phyloP scores from a whole-genome alignment of 37 sponge, comb jelly and placozoan genomes.

The Halisarca cf. caerulea region DNA sequence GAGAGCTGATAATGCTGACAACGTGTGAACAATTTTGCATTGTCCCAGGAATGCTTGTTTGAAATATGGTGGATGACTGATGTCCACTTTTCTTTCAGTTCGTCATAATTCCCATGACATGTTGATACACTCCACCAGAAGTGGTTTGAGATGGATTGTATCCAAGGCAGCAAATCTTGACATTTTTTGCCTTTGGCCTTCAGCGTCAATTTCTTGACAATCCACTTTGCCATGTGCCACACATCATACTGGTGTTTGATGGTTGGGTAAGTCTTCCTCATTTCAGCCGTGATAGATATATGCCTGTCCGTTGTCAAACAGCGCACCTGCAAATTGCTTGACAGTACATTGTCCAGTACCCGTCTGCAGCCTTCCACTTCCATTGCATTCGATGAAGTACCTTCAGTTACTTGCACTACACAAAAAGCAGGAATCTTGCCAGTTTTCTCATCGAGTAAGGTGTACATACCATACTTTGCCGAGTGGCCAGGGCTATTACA shows the following conservation, averaged over 20 bases:
- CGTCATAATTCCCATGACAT: conserved; percentile 10
- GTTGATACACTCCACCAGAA: background rate
- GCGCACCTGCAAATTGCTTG: background rate
- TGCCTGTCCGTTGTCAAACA: background rate
- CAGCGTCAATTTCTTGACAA: background rate
- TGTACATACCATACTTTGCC: too few relatives aligned
- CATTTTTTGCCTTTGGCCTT: background rate
- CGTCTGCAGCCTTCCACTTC: background rate
- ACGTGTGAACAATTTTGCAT: background rate
- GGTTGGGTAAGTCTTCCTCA: background rate
- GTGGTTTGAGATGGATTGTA: conserved; percentile 6
- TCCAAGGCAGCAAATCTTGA: background rate
- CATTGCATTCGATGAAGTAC: background rate
- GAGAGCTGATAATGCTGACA: background rate
- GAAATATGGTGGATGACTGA: conserved; percentile 16
- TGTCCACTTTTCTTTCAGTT: conserved; percentile 15
- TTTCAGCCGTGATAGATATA: background rate
- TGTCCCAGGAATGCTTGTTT: conserved; percentile 12
- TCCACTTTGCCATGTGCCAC: background rate
- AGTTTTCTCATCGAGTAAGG: background rate
- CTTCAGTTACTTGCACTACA: background rate
- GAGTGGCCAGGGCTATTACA: too few relatives aligned
- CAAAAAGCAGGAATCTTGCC: background rate
- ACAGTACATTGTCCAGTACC: background rate
- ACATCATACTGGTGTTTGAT: background rate